phyloP scores from a whole-genome alignment of 1,140 invertebrate species.

The Colletes gigas region DNA sequence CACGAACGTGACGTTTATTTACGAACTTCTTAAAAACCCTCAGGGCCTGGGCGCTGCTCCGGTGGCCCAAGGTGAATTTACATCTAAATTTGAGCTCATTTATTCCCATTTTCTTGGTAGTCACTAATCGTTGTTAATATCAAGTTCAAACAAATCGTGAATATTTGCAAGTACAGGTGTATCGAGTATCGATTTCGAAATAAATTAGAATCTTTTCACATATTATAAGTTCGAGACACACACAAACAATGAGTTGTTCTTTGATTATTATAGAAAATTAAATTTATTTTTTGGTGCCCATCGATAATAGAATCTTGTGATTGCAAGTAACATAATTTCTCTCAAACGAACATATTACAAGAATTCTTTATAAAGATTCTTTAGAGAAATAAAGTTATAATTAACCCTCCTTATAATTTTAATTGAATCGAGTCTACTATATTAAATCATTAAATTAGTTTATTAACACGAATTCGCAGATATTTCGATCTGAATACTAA shows the following conservation, averaged over 20 bases:
- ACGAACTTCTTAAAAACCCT: conserved; percentile 33
- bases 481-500: background rate
- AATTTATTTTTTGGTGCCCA: too few species aligned
- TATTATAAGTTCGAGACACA: too few species aligned
- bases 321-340: too few species aligned
- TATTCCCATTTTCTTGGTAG: conserved; percentile 8
- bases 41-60: background rate
- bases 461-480: background rate
- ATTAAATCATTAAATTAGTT: background rate
- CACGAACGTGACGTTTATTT: conserved; percentile 39
- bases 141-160: background rate
- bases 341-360: too few species aligned
- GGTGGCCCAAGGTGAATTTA: background rate
- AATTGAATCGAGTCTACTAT: background rate
- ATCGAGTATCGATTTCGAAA: background rate
- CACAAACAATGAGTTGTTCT: too few species aligned
- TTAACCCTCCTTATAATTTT: too few species aligned
- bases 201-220: too few species aligned
- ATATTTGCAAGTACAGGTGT: background rate
- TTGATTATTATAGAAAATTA: too few species aligned
- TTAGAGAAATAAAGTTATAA: too few species aligned
- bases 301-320: too few species aligned
- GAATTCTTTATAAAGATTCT: too few species aligned
- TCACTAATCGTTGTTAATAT: conserved; percentile 41
- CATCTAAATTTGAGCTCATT: conserved; percentile 41